Conservation (phyloP, 2,888 invertebrate species). For the Neocrepidodera transversa region DNA sequence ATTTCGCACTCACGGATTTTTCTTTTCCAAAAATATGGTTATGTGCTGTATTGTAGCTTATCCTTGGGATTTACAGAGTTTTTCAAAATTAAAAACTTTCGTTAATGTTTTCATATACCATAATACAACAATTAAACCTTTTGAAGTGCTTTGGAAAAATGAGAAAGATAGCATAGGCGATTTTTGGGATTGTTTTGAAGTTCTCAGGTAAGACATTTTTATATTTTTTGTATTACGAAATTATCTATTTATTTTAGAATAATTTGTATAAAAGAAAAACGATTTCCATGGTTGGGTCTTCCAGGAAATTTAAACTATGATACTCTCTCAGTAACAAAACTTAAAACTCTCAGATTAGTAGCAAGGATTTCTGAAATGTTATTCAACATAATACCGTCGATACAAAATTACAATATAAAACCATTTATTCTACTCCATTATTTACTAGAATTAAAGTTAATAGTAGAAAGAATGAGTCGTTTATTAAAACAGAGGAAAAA, state of each 20-base stretch:
- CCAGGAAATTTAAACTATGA: conserved; percentile 49
- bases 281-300: conserved; percentile 52
- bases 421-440: conserved; percentile 51
- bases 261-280: conserved; percentile 49
- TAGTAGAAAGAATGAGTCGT: conserved; percentile 46
- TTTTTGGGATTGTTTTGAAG: conserved; percentile 57
- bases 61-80: conserved; percentile 47
- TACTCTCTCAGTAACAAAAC: conserved; percentile 46
- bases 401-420: conserved; percentile 50
- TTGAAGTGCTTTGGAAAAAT: conserved; percentile 50
- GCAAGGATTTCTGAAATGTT: conserved; percentile 53
- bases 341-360: conserved; percentile 51
- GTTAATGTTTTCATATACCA: conserved; percentile 49
- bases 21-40: conserved; percentile 51
- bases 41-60: conserved; percentile 48
- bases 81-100: conserved; percentile 42
- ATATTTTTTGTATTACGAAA: neutral
- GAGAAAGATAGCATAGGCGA: conserved; percentile 45
- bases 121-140: conserved; percentile 48
- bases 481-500: conserved; percentile 46
- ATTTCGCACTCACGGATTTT: conserved; percentile 50
- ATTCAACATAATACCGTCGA: conserved; percentile 45
- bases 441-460: conserved; percentile 52
- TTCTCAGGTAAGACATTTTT: conserved; percentile 48
- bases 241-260: conserved; percentile 40